Conservation (phyloP, 2,797 vertebrate species). For the Amblyopsis hoosieri region DNA sequence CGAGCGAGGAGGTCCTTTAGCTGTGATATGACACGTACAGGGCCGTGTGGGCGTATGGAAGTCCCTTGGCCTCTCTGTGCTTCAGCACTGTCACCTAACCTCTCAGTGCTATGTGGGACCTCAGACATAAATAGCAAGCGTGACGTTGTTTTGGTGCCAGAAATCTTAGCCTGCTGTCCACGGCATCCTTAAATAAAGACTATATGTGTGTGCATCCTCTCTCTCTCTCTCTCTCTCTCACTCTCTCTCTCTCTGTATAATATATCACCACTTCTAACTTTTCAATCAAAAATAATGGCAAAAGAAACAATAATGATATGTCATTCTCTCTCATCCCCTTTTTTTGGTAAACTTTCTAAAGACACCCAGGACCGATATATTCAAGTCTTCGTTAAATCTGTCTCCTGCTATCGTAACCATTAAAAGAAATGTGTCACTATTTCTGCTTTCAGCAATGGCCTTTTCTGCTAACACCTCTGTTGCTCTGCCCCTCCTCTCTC, state of each 20-base stretch:
- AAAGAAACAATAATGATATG: not conserved
- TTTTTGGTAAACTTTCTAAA: not conserved
- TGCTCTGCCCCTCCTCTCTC: not conserved
- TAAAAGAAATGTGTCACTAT: not conserved
- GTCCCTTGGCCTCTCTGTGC: conserved; percentile 59
- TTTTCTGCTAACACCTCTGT: not conserved
- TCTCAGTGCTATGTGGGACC: conserved; percentile 73
- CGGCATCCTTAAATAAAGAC: conserved; percentile 73
- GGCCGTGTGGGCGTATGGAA: conserved; percentile 44
- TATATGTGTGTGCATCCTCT: not conserved
- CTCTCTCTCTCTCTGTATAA: conserved; percentile 14
- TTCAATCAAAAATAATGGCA: conserved; percentile 4
- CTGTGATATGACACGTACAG: conserved; percentile 58
- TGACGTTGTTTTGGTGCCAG: conserved; percentile 82
- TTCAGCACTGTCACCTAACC: conserved; percentile 68
- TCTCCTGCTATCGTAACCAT: not conserved
- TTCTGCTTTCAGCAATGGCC: not conserved
- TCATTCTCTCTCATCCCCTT: not conserved
- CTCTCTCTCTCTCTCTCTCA: conserved; percentile 30
- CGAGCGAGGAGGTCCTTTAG: conserved; percentile 18
- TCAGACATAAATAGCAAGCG: conserved; percentile 76
- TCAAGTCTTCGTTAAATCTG: no score
- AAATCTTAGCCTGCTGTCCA: conserved; percentile 81
- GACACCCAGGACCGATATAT: no score
- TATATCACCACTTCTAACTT: conserved; percentile 21